These are phyloP conservation scores for Choristoneura rosaceana DNA, from an alignment of 2,888 invertebrate species.

Conservation along the genomic window DNA sequence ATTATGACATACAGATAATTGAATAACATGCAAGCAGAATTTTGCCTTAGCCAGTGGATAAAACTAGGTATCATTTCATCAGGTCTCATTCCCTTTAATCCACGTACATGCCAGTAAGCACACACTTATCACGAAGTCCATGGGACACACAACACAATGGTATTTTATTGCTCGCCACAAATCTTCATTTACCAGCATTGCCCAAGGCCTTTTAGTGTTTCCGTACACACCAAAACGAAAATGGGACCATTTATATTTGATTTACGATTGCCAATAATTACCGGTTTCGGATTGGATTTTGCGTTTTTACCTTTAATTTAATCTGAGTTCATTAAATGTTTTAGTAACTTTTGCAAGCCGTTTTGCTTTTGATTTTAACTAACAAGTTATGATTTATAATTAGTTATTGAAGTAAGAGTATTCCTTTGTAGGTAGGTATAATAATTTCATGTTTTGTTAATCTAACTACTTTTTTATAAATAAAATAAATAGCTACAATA, in stretches of 20 bases:
- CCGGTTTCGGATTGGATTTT: conserved; percentile 55
- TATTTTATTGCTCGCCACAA: conserved; percentile 73
- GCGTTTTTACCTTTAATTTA: conserved; percentile 43
- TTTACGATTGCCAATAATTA: conserved; percentile 68
- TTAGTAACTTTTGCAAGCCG: neutral
- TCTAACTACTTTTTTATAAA: too few relatives aligned
- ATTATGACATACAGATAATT: too few relatives aligned
- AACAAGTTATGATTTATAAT: too few relatives aligned
- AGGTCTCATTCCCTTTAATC: neutral
- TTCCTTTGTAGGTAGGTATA: too few relatives aligned
- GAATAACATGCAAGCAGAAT: neutral
- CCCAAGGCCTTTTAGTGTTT: conserved; percentile 61
- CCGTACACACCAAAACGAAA: conserved; percentile 63
- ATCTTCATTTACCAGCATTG: conserved; percentile 70
- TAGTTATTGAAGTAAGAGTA: too few relatives aligned
- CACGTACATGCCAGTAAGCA: neutral
- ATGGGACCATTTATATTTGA: conserved; percentile 68
- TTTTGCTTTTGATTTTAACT: neutral
- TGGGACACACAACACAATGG: conserved; percentile 44
- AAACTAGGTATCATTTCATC: neutral
- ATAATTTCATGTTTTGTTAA: too few relatives aligned
- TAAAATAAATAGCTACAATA: too few relatives aligned
- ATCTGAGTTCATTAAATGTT: conserved; percentile 29
- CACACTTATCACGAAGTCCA: conserved; percentile 38
- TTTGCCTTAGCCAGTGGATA: neutral